These are phyloP conservation scores for Paramormyrops kingsleyae DNA, from an alignment of 2,113 vertebrate species.

Conservation along the genomic window DNA sequence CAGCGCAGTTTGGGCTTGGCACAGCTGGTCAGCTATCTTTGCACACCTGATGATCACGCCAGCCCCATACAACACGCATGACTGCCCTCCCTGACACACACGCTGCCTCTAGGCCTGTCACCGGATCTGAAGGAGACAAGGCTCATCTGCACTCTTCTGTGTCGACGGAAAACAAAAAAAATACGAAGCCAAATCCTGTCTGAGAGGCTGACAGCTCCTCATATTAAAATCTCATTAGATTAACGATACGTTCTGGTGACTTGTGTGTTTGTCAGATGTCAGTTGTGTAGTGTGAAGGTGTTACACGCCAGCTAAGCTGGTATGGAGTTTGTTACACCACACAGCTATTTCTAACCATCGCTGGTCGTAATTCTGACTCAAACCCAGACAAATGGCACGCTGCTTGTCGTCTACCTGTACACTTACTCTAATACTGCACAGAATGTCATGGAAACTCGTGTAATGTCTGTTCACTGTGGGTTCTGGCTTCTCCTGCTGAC, in stretches of 20 bases:
- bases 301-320: neutral
- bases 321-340: neutral
- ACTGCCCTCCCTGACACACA: neutral
- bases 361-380: neutral
- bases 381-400: neutral
- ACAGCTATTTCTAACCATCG: neutral
- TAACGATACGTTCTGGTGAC: neutral
- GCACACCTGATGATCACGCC: neutral
- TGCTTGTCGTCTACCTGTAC: neutral
- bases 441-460: neutral
- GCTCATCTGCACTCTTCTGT: neutral
- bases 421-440: neutral
- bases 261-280: neutral
- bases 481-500: neutral
- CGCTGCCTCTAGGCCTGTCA: neutral
- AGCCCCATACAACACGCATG: neutral
- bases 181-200: neutral
- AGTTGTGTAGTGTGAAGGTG: neutral
- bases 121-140: neutral
- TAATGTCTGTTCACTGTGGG: neutral
- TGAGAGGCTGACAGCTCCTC: neutral
- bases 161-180: neutral
- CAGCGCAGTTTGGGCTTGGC: neutral
- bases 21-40: neutral
- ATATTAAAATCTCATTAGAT: constrained; percentile 1